phyloP scores from a whole-genome alignment of 2,797 vertebrate species.

The Crenichthys baileyi region DNA sequence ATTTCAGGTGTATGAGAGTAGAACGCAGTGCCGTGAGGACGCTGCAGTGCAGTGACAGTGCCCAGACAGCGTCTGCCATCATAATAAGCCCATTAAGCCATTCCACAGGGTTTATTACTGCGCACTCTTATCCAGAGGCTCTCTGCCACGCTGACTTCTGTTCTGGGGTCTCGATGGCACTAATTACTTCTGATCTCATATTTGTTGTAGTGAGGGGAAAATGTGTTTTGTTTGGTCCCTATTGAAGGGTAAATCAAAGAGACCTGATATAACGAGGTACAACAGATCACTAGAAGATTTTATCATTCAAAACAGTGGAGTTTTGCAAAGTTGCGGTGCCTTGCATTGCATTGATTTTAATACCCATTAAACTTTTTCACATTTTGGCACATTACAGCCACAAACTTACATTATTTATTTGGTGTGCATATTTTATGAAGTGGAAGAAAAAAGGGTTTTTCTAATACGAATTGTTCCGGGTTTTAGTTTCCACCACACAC shows the following conservation, averaged over 20 bases:
- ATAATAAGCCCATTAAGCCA: slow-evolving; percentile 70
- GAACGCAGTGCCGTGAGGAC: slow-evolving; percentile 38
- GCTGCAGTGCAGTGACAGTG: slow-evolving; percentile 38
- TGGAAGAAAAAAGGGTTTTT: too few relatives aligned
- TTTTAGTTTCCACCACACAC: too few relatives aligned
- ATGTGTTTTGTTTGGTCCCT: slow-evolving; percentile 22
- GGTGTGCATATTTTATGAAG: too few relatives aligned
- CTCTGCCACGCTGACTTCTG: slow-evolving; percentile 39
- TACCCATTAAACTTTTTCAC: not conserved
- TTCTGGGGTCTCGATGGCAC: slow-evolving; percentile 27
- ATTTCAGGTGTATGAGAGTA: slow-evolving; percentile 60
- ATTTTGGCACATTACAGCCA: too few relatives aligned
- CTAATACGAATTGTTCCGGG: too few relatives aligned
- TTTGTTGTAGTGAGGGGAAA: slow-evolving; percentile 29
- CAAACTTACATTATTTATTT: too few relatives aligned
- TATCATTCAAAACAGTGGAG: not conserved
- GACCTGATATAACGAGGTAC: not conserved
- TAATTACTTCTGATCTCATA: slow-evolving; percentile 55
- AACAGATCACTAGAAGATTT: not conserved
- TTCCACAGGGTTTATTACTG: slow-evolving; percentile 48
- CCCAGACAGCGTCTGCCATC: slow-evolving; percentile 62
- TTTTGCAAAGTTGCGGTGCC: not conserved
- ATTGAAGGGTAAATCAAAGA: slow-evolving; percentile 27
- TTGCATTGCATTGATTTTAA: not conserved
- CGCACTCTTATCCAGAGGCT: slow-evolving; percentile 29